Conservation (phyloP, 2,888 invertebrate species). For the Chloroclysta siterata region DNA sequence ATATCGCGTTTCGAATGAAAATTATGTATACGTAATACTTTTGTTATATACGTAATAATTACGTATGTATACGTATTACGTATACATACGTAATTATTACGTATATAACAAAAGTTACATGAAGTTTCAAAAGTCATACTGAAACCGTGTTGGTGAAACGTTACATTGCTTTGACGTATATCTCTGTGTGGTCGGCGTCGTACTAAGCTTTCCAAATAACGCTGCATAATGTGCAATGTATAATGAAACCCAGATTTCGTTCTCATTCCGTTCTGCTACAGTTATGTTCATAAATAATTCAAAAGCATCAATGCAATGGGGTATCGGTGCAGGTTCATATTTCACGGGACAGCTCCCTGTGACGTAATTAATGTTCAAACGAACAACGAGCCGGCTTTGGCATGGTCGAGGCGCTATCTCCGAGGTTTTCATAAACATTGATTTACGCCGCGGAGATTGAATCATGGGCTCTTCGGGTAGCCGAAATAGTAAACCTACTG, state of each 20-base stretch:
- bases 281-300: constrained; percentile 66
- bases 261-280: constrained; percentile 22
- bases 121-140: no score
- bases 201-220: not conserved
- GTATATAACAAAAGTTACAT: no score
- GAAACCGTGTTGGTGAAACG: no score
- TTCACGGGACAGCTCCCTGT: constrained; percentile 65
- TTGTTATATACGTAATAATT: no score
- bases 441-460: constrained; percentile 52
- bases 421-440: constrained; percentile 55
- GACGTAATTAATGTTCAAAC: constrained; percentile 66
- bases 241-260: constrained; percentile 16
- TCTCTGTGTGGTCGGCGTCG: no score
- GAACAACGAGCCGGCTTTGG: constrained; percentile 56
- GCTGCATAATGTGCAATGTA: constrained; percentile 1
- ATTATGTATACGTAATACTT: no score
- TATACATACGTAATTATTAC: no score
- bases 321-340: constrained; percentile 74
- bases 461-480: constrained; percentile 17
- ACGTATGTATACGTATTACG: no score
- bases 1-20: no score
- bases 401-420: constrained; percentile 52
- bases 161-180: no score
- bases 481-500: constrained; percentile 6
- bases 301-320: constrained; percentile 66